Percentiles rank a stretch among this genome's conserved stretches.
phyloP scores from a whole-genome alignment of 1,140 invertebrate genomes.

The Portunus trituberculatus region DNA sequence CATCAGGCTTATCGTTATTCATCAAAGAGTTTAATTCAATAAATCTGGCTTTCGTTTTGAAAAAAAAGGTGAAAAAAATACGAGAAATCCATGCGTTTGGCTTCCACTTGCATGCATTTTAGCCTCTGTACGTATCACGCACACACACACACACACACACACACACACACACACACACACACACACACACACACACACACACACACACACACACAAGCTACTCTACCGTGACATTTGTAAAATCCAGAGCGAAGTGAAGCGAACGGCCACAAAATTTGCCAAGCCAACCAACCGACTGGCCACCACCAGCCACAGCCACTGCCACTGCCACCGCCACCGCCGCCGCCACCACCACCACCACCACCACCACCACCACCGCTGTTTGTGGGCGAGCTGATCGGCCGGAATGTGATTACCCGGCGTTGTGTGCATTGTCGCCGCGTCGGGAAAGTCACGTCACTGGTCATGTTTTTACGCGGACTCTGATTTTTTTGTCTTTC shows the following conservation, averaged over 20 bases:
- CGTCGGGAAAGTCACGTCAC: too few relatives aligned
- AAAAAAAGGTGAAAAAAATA: too few relatives aligned
- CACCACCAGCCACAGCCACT: not conserved
- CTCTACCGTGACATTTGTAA: not conserved
- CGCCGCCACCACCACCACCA: not conserved
- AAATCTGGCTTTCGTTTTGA: too few relatives aligned
- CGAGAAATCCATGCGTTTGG: too few relatives aligned
- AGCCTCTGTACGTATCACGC: not conserved
- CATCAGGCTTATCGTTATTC: too few relatives aligned
- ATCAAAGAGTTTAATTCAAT: too few relatives aligned
- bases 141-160: conserved; percentile 36
- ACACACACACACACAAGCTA: conserved; percentile 52
- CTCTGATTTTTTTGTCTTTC: too few relatives aligned
- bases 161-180: conserved; percentile 21
- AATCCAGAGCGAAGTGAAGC: not conserved
- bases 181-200: conserved; percentile 48
- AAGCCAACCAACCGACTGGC: not conserved
- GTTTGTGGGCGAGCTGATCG: too few relatives aligned
- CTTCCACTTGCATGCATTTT: too few relatives aligned
- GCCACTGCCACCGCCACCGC: conserved; percentile 1
- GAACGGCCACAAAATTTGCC: not conserved
- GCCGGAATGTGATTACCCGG: too few relatives aligned
- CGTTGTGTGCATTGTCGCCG: too few relatives aligned
- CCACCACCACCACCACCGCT: not conserved
- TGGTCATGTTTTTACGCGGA: too few relatives aligned